Evolutionary conservation across 1,140 invertebrate genomes (phyloP).

Genomic region (Wasmannia auropunctata): DNA sequence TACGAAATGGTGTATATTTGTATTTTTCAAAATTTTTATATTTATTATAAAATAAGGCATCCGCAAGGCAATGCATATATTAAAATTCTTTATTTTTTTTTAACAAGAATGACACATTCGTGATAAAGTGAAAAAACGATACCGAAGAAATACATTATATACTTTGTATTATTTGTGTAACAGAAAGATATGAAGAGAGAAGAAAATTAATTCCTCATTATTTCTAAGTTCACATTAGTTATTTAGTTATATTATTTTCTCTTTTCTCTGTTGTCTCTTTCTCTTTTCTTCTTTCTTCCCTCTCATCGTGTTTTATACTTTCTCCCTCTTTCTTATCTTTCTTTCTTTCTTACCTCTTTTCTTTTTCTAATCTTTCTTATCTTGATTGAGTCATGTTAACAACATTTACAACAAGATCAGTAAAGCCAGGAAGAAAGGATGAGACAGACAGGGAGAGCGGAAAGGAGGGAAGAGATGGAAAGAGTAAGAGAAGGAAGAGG

Average conservation of each 20-base stretch:
- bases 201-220: constrained; percentile 51
- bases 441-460: no score
- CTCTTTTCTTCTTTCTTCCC: not conserved
- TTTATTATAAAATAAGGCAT: not conserved
- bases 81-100: not conserved
- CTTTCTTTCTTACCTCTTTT: not conserved
- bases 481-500: no score
- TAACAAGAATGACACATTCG: not conserved
- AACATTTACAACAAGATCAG: not conserved
- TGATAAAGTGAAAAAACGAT: constrained; percentile 19
- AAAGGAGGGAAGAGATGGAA: not conserved
- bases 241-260: not conserved
- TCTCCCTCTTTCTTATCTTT: no score
- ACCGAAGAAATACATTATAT: constrained; percentile 70
- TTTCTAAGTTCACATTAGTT: constrained; percentile 76
- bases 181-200: constrained; percentile 35
- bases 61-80: not conserved
- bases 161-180: constrained; percentile 79
- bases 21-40: not conserved
- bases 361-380: not conserved
- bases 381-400: not conserved
- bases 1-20: not conserved
- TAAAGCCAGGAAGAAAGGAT: no score
- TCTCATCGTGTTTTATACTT: no score
- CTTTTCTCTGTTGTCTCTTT: not conserved